Evolutionary conservation across 2,888 invertebrate species (phyloP), one percentile per base, ranked within the genome.

Genomic region (Eupithecia exiguata): DNA sequence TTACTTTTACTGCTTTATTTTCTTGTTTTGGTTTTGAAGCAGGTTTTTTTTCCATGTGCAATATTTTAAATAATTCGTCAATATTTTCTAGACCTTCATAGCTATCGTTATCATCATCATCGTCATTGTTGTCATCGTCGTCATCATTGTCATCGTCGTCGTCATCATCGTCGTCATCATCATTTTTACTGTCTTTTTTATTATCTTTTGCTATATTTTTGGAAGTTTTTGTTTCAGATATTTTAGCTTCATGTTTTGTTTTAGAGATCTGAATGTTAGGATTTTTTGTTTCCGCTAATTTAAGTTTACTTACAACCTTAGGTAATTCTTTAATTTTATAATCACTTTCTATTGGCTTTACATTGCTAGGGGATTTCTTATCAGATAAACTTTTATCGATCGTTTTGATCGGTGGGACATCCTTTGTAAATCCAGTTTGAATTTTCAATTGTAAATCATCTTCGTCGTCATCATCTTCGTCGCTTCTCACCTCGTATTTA

Each of bases 381-480:
- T 68, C n/a, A 9, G 62, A 73, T 25, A 63, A 40, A 74, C 12
- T 81, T 65, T 72, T 78, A 36, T 75, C 76, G 71, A 77, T 58
- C 74, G 81, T 84, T 68, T 71, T 82, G 74, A 76, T 73, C 78
- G 80, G 82, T 35, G 77, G 70, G 75, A 79, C 66, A 72, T 84
- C 84, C 74, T 84, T 77, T 77, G 76, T 85, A 30, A 85, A 84
- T 76, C 82, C 84, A 40, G 80, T 80, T 80, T 81, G 83, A 68
- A 82, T 77, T 77, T 80, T 83, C 16, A 78, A 75, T 18, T 79
- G 77, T 43, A 81, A 77, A 35, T 78, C 78, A 73, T 81, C 83
- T 43, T 85, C 81, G n/a, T 86, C 83, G 49, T 87, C 86, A 1
- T 88, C 85, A 67, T 87, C 86, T 77, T 87, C 87, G 35, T 89